A percentile compares a stretch with the other conserved stretches of the same genome.
These are phyloP conservation scores for Huso huso DNA, from an alignment of 2,797 vertebrate genomes.

Conservation along the genomic window DNA sequence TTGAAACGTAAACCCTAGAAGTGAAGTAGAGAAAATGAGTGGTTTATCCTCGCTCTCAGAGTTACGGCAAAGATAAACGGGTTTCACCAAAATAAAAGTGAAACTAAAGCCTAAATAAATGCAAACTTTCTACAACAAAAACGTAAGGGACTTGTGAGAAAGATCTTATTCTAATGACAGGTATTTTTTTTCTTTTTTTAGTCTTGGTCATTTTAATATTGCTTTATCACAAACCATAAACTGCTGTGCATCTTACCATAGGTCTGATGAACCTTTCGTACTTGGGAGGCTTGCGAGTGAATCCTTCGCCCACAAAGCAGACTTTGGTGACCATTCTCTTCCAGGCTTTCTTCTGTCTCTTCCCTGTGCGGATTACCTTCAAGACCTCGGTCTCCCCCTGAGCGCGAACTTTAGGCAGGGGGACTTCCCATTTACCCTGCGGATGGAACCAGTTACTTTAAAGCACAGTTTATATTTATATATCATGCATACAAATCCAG, in stretches of 20 bases:
- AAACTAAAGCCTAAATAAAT: no score
- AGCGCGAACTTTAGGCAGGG: conserved; percentile 91
- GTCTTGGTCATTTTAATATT: background rate
- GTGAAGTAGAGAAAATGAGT: conserved; percentile 19
- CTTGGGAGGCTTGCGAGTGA: conserved; percentile 94
- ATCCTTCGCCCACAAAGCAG: conserved; percentile 93
- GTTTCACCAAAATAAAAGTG: no score
- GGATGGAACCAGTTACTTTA: conserved; percentile 2
- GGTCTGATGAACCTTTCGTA: conserved; percentile 96
- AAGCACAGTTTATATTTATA: background rate
- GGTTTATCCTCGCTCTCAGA: background rate
- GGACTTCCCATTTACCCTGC: conserved; percentile 96
- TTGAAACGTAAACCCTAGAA: conserved; percentile 90
- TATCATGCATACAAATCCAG: background rate
- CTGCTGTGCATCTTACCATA: conserved; percentile 67
- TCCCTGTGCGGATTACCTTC: conserved; percentile 90
- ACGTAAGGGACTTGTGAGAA: no score
- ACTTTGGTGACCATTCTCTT: conserved; percentile 99
- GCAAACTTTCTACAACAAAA: no score
- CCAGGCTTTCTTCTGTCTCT: conserved; percentile 96
- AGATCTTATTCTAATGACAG: background rate
- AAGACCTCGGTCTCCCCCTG: conserved; percentile 96
- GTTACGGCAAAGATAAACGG: background rate
- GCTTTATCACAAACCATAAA: background rate
- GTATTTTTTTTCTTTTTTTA: background rate